Base-by-base conservation (phyloP, 2,888 invertebrate species). In the Tenthredo amoena region DNA sequence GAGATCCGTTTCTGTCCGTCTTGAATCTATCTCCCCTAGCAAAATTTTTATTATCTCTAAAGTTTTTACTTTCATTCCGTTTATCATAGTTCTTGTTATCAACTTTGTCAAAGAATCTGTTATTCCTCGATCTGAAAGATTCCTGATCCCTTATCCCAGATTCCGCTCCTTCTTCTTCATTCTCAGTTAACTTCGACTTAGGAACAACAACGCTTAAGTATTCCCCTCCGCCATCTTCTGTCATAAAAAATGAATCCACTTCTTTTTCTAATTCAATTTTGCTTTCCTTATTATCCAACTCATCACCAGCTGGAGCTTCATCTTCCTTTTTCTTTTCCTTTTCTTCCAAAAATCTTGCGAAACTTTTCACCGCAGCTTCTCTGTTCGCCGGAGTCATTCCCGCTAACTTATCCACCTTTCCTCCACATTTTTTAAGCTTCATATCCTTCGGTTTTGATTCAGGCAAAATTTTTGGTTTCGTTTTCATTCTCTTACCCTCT, bases 161-260 rank as follows among this genome's bases (percentile, higher is more conserved):
- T 76, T 31, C 37, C 6, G 10, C 72, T n/a, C 55, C 31, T 18
- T 86, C 68, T 12, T 85, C 71, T 15, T 87, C 68, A 6, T 85
- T 84, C 15, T 85, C 58, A 34, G 21, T 43, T 47, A 37, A 37
- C 37, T 87, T 74, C 3, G 43, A 47, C 87, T 88, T 89, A 5
- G 88, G 88, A n/a, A 89, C 85, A 55, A 88, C 89, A 15, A 91
- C 87, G 77, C 89, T 89, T 72, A 90, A 85, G 85, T 91, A 91
- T 47, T 88, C 86, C 79, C 86, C 83, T 12, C 86, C 86, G 4
- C 89, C 90, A 87, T 92, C 88, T 21, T 40, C 88, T 1, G 89
- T 90, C 43, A 91, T 84, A 82, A 93, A 93, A 77, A 93, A 93
- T 12, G 91, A 87, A 85, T 93, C 92, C 0, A 86, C 86, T 84